Conservation (phyloP, 2,888 invertebrate species). For the Cyaniris semiargus region DNA sequence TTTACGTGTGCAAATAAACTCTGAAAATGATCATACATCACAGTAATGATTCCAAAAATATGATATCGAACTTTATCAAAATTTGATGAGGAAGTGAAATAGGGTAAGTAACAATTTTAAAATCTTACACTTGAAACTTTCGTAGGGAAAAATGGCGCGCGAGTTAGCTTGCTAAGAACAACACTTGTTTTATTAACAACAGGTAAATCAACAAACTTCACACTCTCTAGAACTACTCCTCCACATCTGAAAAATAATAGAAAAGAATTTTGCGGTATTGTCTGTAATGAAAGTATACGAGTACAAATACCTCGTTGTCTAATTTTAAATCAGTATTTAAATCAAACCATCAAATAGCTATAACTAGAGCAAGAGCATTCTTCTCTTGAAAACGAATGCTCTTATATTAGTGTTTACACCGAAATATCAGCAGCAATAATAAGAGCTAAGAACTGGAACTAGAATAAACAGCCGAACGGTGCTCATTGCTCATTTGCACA, state of each 20-base stretch:
- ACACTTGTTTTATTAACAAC: slow-evolving; percentile 38
- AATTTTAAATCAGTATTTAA: too few relatives aligned
- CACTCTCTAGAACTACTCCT: slow-evolving; percentile 50
- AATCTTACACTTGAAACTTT: slow-evolving; percentile 47
- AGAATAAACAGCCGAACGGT: too few relatives aligned
- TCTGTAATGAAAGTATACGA: neutral
- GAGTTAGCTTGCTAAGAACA: slow-evolving; percentile 46
- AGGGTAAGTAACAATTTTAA: neutral
- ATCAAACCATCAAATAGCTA: too few relatives aligned
- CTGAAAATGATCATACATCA: neutral
- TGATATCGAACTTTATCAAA: neutral
- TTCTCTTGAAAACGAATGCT: too few relatives aligned
- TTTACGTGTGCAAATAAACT: neutral
- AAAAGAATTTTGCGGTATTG: neutral
- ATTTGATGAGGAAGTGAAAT: neutral
- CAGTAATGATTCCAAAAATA: neutral
- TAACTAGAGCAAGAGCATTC: too few relatives aligned
- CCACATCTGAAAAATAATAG: slow-evolving; percentile 52
- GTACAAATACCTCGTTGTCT: neutral
- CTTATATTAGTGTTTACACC: too few relatives aligned
- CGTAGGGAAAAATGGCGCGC: slow-evolving; percentile 47
- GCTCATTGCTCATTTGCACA: too few relatives aligned
- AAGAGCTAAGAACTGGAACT: too few relatives aligned
- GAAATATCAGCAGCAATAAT: too few relatives aligned
- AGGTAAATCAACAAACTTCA: slow-evolving; percentile 48